Percentiles rank a stretch among this genome's conserved stretches.
Conservation (phyloP, 2,888 invertebrate genomes). For the Brenthis hecate region DNA sequence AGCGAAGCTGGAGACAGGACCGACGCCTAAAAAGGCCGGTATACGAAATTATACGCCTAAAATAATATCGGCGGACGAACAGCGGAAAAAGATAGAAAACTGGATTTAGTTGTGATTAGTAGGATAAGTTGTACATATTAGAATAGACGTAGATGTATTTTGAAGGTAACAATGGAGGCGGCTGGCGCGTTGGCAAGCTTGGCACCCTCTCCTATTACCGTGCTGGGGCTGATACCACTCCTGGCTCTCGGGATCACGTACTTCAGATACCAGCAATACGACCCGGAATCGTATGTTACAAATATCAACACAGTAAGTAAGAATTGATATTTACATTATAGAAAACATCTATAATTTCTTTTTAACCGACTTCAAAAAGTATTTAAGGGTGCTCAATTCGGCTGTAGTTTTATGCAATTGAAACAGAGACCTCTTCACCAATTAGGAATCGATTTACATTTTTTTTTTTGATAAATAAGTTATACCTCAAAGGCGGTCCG, state of each 20-base stretch:
- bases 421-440: too few relatives aligned
- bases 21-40: conserved; percentile 79
- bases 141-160: conserved; percentile 71
- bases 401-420: too few relatives aligned
- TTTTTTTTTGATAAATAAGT: too few relatives aligned
- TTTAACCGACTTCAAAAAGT: neutral
- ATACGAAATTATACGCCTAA: conserved; percentile 89
- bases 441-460: too few relatives aligned
- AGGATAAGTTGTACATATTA: conserved; percentile 77
- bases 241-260: conserved; percentile 91
- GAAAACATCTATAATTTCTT: neutral
- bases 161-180: conserved; percentile 70
- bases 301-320: conserved; percentile 87
- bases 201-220: conserved; percentile 84
- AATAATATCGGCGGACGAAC: conserved; percentile 83
- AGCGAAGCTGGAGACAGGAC: conserved; percentile 66
- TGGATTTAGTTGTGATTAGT: conserved; percentile 83
- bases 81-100: conserved; percentile 81
- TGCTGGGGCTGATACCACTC: conserved; percentile 90
- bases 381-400: too few relatives aligned
- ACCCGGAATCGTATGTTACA: conserved; percentile 90
- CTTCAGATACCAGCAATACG: conserved; percentile 90
- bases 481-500: too few relatives aligned
- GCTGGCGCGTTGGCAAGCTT: conserved; percentile 81
- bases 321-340: neutral